Base-by-base conservation (phyloP, 2,888 invertebrate genomes). In the Leucozona laternaria region DNA sequence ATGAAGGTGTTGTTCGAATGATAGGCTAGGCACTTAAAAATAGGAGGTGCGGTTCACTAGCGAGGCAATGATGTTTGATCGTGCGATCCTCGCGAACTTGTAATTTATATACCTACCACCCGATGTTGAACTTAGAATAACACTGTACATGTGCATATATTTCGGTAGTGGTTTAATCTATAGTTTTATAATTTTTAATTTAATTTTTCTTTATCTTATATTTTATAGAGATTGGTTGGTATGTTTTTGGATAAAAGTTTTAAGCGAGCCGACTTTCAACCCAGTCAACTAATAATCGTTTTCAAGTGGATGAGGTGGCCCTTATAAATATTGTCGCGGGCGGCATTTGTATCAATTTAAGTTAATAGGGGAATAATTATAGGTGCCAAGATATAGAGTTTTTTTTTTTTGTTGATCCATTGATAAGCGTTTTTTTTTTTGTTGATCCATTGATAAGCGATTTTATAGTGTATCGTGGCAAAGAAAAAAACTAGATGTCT, bases 141-240 rank as follows among this genome's bases (percentile, higher is more conserved):
- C 8, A 40, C 1, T 3, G 2, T 45, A 43, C 11, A 20, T 3
- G 2, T 45, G n/a, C 11, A 20, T 17, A 17, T 10, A 79, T 79
- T 83, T 83, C 70, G 73, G 83, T 83, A 75, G 25, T 84, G 77
- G 72, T 70, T 58, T 79, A 79, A 79, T 79, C 84, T 70, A 73
- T 40, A 43, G 55, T 64, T 17, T 37, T 17, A 53, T 53, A n/a
- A 15, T 75, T n/a, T 43, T 57, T 62, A 48, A 58, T 58, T 78
- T 73, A 53, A 71, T 76, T 71, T 70, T 20, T 13, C 79, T 71
- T 79, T 83, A 79, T 83, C 83, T 75, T 45, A 10, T 20, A n/a
- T n/a, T 34, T 22, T 58, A 58, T 64, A 2, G 31, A 22, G 22
- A n/a, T 45, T 13, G 28, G 28, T 64, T 64, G 4, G 3, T 40